Conservation (phyloP, 2,888 invertebrate genomes). For the Pristionchus mayeri region DNA sequence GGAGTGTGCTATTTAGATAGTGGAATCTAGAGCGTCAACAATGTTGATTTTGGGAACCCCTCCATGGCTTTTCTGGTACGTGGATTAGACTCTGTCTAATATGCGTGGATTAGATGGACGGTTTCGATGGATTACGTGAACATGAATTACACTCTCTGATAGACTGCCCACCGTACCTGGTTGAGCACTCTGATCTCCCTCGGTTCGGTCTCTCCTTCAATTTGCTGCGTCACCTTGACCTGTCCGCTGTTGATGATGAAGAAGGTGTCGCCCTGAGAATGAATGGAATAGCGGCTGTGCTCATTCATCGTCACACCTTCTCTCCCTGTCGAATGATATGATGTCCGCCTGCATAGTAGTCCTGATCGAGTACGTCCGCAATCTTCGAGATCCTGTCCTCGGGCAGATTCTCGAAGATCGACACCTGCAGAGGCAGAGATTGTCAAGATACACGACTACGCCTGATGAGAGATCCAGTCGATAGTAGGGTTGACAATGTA, state of each 20-base stretch:
- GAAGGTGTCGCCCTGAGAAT: conserved; percentile 85
- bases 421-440: too few relatives aligned
- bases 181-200: conserved; percentile 83
- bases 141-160: too few relatives aligned
- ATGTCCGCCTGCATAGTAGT: conserved; percentile 84
- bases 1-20: too few relatives aligned
- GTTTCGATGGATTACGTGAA: too few relatives aligned
- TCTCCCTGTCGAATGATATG: conserved; percentile 89
- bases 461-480: too few relatives aligned
- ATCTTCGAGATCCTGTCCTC: conserved; percentile 81
- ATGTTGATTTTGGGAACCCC: too few relatives aligned
- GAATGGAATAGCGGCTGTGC: neutral
- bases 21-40: too few relatives aligned
- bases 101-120: too few relatives aligned
- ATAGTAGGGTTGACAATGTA: too few relatives aligned
- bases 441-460: too few relatives aligned
- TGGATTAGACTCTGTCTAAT: too few relatives aligned
- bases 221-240: conserved; percentile 77
- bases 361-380: conserved; percentile 88
- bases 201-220: conserved; percentile 79
- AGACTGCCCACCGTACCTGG: conserved; percentile 60
- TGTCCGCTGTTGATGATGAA: conserved; percentile 87
- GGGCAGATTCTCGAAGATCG: conserved; percentile 73
- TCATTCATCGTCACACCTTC: conserved; percentile 72
- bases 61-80: too few relatives aligned